phyloP scores from a whole-genome alignment of 2,113 vertebrate species.

The Equus quagga region DNA sequence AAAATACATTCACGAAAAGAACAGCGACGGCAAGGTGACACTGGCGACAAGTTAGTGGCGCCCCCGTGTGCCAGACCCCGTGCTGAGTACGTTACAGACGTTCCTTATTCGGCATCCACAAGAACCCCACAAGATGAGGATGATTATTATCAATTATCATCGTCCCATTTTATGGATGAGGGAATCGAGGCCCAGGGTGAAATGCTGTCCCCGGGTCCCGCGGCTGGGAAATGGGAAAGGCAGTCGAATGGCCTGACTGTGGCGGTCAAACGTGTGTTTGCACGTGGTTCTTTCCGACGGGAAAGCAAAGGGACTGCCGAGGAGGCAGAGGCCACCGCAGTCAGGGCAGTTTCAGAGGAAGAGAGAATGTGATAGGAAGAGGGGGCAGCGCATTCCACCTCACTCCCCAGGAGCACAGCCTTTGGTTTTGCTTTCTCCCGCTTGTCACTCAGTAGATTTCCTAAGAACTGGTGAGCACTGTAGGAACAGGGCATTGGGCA shows the following conservation, averaged over 20 bases:
- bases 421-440: conserved; percentile 1
- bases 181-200: not conserved
- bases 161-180: not conserved
- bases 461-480: not conserved
- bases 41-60: not conserved
- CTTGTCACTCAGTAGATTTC: not conserved
- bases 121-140: not conserved
- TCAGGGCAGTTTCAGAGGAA: not conserved
- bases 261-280: not conserved
- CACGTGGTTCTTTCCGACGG: not conserved
- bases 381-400: not conserved
- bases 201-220: not conserved
- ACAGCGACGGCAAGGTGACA: not conserved
- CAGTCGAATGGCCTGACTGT: not conserved
- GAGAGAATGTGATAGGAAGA: not conserved
- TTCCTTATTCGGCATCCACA: not conserved
- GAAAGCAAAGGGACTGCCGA: not conserved
- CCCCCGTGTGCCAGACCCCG: not conserved
- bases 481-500: not conserved
- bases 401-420: not conserved
- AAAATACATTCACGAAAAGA: not conserved
- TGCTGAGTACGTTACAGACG: not conserved
- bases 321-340: not conserved
- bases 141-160: not conserved
- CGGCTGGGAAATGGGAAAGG: not conserved